Percentiles rank a stretch among this genome's conserved stretches.
These are phyloP conservation scores for Cyprinodon tularosa DNA, from an alignment of 2,113 vertebrate species.

Conservation along the genomic window DNA sequence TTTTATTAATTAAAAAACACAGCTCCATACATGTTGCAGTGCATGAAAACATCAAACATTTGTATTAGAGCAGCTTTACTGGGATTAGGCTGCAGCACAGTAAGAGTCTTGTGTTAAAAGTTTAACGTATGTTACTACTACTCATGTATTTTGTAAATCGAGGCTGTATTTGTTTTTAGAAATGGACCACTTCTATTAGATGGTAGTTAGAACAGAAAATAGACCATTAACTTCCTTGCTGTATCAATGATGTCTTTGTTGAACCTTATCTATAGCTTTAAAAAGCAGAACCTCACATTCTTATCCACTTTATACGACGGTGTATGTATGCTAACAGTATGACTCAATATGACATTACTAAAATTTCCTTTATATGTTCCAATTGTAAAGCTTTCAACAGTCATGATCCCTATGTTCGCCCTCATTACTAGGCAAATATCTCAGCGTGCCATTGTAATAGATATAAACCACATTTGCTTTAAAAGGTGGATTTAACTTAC, in stretches of 20 bases:
- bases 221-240: not conserved
- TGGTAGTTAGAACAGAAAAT: too few species aligned
- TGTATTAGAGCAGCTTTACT: too few species aligned
- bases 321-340: not conserved
- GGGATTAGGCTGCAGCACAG: too few species aligned
- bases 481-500: not conserved
- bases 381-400: not conserved
- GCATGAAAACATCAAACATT: too few species aligned
- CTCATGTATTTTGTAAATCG: not conserved
- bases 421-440: not conserved
- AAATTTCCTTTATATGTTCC: not conserved
- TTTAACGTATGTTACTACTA: constrained; percentile 1
- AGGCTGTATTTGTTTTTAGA: not conserved
- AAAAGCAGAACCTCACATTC: not conserved
- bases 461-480: not conserved
- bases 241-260: not conserved
- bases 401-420: not conserved
- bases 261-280: not conserved
- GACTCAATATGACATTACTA: not conserved
- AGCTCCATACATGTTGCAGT: too few species aligned
- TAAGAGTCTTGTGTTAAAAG: too few species aligned
- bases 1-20: too few species aligned
- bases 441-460: not conserved
- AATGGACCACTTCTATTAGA: too few species aligned
- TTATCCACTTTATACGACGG: not conserved